Evolutionary conservation across 1,140 invertebrate species (phyloP).

Genomic region (Platorchestia sp.): DNA sequence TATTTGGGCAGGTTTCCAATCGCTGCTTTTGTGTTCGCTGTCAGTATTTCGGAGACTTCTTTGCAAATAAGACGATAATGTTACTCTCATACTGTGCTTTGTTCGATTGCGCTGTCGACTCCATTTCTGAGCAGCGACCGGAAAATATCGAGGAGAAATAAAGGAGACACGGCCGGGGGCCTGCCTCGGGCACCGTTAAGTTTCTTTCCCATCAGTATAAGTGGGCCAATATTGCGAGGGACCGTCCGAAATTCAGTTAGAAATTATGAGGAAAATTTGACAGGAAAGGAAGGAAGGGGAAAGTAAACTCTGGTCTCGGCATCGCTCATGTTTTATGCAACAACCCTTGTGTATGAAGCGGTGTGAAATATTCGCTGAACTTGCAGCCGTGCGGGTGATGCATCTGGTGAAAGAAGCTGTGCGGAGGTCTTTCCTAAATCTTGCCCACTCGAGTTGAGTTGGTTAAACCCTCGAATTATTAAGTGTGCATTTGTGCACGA

Average conservation of each 20-base stretch:
- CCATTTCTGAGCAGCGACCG: not conserved
- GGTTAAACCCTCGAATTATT: not conserved
- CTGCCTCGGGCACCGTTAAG: not conserved
- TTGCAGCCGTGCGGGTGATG: not conserved
- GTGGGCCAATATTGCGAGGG: not conserved
- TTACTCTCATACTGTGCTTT: not conserved
- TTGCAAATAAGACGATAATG: not conserved
- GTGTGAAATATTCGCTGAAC: not conserved
- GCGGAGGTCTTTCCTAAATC: not conserved
- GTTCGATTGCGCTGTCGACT: not conserved
- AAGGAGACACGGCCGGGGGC: not conserved
- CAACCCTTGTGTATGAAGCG: not conserved
- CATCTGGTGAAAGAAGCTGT: not conserved
- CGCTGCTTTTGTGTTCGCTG: not conserved
- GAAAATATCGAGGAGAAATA: not conserved
- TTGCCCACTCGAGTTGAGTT: not conserved
- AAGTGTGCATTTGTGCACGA: too few relatives aligned
- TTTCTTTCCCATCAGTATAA: not conserved
- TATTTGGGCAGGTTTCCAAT: not conserved
- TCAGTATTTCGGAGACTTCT: not conserved
- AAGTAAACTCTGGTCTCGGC: not conserved
- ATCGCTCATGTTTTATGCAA: not conserved
- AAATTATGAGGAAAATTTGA: slow-evolving; percentile 2
- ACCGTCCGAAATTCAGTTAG: not conserved
- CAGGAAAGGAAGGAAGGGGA: not conserved